These are phyloP conservation scores for Onychomys arenicola DNA, from an alignment of 2,797 vertebrate genomes.

Conservation along the genomic window DNA sequence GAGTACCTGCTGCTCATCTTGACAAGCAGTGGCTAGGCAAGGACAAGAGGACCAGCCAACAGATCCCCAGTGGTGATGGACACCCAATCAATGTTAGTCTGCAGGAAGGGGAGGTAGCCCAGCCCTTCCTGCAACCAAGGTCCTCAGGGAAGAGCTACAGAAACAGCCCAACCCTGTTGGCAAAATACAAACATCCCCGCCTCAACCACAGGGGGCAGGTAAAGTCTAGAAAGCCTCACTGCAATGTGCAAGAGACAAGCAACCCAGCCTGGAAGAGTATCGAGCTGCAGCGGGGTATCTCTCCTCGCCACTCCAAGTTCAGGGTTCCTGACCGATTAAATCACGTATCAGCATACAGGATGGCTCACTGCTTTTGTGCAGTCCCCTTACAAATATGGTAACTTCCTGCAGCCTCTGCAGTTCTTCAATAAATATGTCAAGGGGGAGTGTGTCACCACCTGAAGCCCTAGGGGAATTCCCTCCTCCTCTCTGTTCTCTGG, in stretches of 20 bases:
- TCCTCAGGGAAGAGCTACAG: not conserved
- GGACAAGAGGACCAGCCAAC: not conserved
- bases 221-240: not conserved
- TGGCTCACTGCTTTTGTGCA: not conserved
- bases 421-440: not conserved
- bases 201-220: not conserved
- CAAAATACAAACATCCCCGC: slow-evolving; percentile 49
- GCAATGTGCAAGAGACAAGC: not conserved
- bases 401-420: not conserved
- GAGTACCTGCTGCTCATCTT: not conserved
- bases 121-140: not conserved
- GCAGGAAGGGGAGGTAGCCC: not conserved
- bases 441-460: not conserved
- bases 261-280: not conserved
- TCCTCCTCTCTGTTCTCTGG: not conserved
- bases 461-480: not conserved
- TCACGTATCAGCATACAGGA: not conserved
- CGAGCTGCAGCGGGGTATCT: not conserved
- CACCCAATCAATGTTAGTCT: not conserved
- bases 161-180: not conserved
- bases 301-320: not conserved
- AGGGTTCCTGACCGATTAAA: not conserved
- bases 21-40: not conserved
- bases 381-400: not conserved
- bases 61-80: not conserved